These are phyloP conservation scores for Rhinophrynus dorsalis DNA, from an alignment of 2,797 vertebrate species.

Conservation along the genomic window DNA sequence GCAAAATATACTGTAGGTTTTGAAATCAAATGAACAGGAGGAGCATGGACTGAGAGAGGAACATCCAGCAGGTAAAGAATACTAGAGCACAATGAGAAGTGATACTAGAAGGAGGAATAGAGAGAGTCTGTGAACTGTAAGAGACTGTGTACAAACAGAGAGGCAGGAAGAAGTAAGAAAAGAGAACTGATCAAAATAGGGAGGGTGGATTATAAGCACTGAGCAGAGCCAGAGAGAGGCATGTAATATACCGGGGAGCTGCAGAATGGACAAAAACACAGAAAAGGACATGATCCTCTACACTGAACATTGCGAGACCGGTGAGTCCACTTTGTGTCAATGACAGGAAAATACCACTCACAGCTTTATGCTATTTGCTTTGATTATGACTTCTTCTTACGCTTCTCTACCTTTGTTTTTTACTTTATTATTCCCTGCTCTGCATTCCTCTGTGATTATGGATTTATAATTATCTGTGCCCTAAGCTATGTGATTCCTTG, in stretches of 20 bases:
- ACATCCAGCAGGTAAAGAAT: background rate
- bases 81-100: background rate
- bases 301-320: too few relatives aligned
- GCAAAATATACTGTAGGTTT: too few relatives aligned
- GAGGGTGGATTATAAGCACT: background rate
- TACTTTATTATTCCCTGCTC: too few relatives aligned
- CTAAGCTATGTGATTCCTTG: too few relatives aligned
- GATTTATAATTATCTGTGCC: too few relatives aligned
- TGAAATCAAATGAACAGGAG: background rate
- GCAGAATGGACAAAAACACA: background rate
- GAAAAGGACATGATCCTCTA: too few relatives aligned
- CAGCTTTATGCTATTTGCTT: too few relatives aligned
- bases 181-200: background rate
- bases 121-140: background rate
- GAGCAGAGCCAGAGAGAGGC: slow-evolving; percentile 23
- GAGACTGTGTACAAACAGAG: background rate
- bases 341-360: too few relatives aligned
- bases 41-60: background rate
- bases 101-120: slow-evolving; percentile 10
- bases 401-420: too few relatives aligned
- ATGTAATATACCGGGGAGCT: background rate
- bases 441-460: too few relatives aligned
- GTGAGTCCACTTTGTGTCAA: too few relatives aligned
- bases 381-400: too few relatives aligned
- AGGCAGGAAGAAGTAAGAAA: background rate